These are phyloP conservation scores for Boloria selene DNA, from an alignment of 2,888 invertebrate species.

Conservation along the genomic window DNA sequence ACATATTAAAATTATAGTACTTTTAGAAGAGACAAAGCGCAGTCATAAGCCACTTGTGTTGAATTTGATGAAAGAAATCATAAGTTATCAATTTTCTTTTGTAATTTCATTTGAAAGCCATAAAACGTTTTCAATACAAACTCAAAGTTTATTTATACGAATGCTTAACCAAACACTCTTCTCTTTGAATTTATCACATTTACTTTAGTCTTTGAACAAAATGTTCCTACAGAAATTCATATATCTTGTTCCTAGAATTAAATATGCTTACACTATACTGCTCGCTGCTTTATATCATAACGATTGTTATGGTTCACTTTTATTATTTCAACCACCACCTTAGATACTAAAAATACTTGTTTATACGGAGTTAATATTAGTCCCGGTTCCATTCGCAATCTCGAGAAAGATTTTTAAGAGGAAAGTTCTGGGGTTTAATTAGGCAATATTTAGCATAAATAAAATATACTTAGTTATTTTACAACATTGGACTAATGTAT, in stretches of 20 bases:
- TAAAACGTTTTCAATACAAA: conserved; percentile 11
- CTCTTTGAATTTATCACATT: conserved; percentile 25
- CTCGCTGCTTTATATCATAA: conserved; percentile 16
- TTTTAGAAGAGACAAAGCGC: no score
- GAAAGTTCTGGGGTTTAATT: no score
- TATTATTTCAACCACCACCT: conserved; percentile 6
- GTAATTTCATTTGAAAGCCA: background rate
- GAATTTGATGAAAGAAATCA: background rate
- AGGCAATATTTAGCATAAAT: no score
- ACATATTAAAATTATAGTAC: no score
- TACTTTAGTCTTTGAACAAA: conserved; percentile 3
- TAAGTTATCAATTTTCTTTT: background rate
- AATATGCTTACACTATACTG: conserved; percentile 2
- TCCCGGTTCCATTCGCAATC: no score
- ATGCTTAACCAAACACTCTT: conserved; percentile 22
- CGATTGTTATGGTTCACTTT: conserved; percentile 7
- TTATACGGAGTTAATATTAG: background rate
- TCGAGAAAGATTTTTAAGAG: no score
- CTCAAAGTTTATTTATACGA: conserved; percentile 14
- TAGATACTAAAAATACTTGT: background rate
- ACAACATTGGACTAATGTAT: no score
- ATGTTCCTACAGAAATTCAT: conserved; percentile 19
- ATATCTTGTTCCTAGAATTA: conserved; percentile 9
- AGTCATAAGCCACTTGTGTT: no score
- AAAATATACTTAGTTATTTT: no score